Evolutionary conservation across 1,140 invertebrate genomes (phyloP), one percentile per base, ranked within the genome.

Genomic region (Lucilia sericata): DNA sequence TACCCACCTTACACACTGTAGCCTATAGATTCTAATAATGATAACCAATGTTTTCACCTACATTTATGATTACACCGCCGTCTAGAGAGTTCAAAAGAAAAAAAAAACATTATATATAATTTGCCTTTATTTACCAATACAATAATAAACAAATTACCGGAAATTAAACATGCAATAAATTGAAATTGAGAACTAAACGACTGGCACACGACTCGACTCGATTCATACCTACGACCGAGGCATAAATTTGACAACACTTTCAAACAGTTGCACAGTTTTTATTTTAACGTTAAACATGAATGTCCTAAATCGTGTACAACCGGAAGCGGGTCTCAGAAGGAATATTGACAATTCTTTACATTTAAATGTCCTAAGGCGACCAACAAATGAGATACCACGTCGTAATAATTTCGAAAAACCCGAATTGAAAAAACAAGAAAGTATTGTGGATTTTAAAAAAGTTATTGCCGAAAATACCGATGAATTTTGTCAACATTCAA

Each of bases 401-500:
- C 55, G 55, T 17, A 60, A 60, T 60, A 14, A 60, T 60, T 60
- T 60, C 55, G 36, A 78, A 14, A 78, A n/a, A 78, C 34, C 75
- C 10, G 5, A 36, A 19, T n/a, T 42, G 9, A 17, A 42, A 17
- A 78, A 42, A 47, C 75, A 42, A 42, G 75, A 78, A 19, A 78
- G 34, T 78, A 2, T 5, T 5, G 75, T 78, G 7, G n/a, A 78
- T 78, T 80, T 81, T 34, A 82, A 82, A 84, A 17, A 25, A 4
- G 25, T 82, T 25, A 25, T 84, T 3, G 12, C 14, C 7, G n/a
- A 82, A 36, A 85, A 85, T 83, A 78, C 81, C 9, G 47, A 83
- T 49, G 83, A 83, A 30, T 85, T 84, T 81, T 85, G 83, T 21
- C 55, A 70, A 2, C 76, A 85, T 83, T 80, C 85, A 34, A 81